Percentiles rank a stretch among this genome's conserved stretches.
Conservation (phyloP, 2,797 vertebrate genomes). For the Argya squamiceps region DNA sequence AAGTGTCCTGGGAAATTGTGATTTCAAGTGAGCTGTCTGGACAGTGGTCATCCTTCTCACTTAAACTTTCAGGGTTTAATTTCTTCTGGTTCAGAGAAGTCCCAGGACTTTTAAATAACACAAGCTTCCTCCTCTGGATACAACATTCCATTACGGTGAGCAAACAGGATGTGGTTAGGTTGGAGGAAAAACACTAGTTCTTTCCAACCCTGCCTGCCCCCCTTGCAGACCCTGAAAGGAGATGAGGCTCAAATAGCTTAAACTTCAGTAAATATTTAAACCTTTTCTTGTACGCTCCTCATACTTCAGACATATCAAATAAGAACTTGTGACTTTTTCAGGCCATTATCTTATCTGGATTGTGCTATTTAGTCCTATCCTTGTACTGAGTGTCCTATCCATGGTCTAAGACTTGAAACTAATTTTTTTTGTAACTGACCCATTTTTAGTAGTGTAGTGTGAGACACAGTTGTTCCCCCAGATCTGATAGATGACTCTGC, state of each 20-base stretch:
- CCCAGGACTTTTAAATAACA: not conserved
- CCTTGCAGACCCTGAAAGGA: not conserved
- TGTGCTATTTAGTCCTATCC: not conserved
- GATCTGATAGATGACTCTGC: not conserved
- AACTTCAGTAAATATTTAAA: conserved; percentile 19
- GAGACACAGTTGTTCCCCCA: not conserved
- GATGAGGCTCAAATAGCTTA: not conserved
- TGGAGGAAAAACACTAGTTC: not conserved
- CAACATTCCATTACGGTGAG: not conserved
- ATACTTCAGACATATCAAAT: not conserved
- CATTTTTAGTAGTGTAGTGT: not conserved
- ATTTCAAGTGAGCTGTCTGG: not conserved
- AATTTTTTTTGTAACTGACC: not conserved
- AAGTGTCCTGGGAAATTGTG: not conserved
- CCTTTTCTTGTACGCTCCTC: not conserved
- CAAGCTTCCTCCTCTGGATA: not conserved
- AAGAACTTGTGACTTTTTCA: not conserved
- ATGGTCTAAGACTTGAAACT: not conserved
- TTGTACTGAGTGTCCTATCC: not conserved
- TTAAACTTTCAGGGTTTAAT: not conserved
- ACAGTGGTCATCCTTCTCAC: not conserved
- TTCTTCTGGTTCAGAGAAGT: not conserved
- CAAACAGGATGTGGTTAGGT: not conserved
- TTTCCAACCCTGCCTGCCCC: not conserved
- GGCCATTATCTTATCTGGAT: not conserved